These are phyloP conservation scores for Dendrocopos noguchii DNA, from an alignment of 2,113 vertebrate genomes.

Conservation along the genomic window DNA sequence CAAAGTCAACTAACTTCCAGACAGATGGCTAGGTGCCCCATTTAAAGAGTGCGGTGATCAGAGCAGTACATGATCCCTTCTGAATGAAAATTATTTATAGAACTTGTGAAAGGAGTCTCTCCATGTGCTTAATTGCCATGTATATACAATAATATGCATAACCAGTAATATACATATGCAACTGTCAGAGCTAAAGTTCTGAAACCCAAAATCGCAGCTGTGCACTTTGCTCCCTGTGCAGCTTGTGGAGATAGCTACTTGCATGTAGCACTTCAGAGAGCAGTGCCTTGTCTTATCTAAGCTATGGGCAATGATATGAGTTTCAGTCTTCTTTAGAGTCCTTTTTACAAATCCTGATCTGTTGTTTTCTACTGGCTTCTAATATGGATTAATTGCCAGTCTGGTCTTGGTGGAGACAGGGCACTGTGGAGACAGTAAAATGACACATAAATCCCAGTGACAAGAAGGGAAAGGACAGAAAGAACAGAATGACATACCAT, in stretches of 20 bases:
- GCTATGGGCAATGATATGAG: not conserved
- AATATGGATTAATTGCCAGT: conserved; percentile 18
- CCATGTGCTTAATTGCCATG: rapidly evolving
- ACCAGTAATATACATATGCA: not conserved
- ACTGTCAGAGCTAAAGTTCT: not conserved
- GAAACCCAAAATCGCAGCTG: not conserved
- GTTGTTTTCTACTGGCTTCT: not conserved
- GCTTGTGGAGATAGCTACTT: not conserved
- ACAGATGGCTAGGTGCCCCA: not conserved
- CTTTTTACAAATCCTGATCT: not conserved
- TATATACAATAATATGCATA: not conserved
- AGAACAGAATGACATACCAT: not conserved
- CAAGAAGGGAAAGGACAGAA: rapidly evolving
- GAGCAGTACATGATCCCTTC: not conserved
- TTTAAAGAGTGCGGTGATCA: not conserved
- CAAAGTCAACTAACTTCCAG: not conserved
- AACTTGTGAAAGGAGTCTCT: not conserved
- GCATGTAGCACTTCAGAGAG: not conserved
- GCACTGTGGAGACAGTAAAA: not conserved
- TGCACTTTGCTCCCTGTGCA: not conserved
- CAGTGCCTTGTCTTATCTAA: not conserved
- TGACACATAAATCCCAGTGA: not conserved
- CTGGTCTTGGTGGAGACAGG: not conserved
- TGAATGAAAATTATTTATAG: not conserved
- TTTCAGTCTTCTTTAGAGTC: not conserved